Base-by-base conservation (phyloP, 2,888 invertebrate genomes). In the Cheilosia grossa region DNA sequence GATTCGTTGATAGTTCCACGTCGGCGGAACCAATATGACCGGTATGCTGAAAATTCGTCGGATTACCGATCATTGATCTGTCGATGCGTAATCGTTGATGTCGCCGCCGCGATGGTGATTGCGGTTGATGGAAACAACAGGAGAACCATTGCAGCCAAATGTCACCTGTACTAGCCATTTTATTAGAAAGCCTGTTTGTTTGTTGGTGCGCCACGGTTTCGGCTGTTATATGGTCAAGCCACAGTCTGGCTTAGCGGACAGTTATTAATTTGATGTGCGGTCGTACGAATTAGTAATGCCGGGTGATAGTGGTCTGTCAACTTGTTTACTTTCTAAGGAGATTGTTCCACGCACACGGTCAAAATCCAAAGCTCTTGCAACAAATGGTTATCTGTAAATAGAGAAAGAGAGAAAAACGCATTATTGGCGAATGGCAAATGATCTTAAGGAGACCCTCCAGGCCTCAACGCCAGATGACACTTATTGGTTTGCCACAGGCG, bases 41-140 rank as follows among this genome's bases (percentile, higher is more conserved):
- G 51, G 98, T 98, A 92, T 99, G 99, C 90, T 97, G 96, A 92
- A 99, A 99, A 93, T 99, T 97, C 88, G 97, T 98, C 15, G 99
- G 99, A 88, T 95, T 95, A 42, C 98, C 97, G 90, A 99, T 99
- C 98, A 98, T 98, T 83, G 97, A 97, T 87, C 98, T 95, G 93
- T 96, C 96, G 93, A 96, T 96, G 92, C 96, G 94, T 92, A 95
- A 94, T 90, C 96, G 94, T 87, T 94, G 94, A 90, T 95, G 95
- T 87, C 94, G 93, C 88, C 95, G 93, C 88, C 95, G 93, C 88
- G 94, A 94, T 88, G 94, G 96, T 88, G 95, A 96, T 74, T 96
- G 95, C 88, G 95, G 96, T 90, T 97, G 97, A 88, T 95, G 94
- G 90, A 97, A 95, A 93, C 97, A 97, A 92, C 97, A 97, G 87